Evolutionary conservation across 2,888 invertebrate genomes (phyloP).

Genomic region (Pyrgus malvae): DNA sequence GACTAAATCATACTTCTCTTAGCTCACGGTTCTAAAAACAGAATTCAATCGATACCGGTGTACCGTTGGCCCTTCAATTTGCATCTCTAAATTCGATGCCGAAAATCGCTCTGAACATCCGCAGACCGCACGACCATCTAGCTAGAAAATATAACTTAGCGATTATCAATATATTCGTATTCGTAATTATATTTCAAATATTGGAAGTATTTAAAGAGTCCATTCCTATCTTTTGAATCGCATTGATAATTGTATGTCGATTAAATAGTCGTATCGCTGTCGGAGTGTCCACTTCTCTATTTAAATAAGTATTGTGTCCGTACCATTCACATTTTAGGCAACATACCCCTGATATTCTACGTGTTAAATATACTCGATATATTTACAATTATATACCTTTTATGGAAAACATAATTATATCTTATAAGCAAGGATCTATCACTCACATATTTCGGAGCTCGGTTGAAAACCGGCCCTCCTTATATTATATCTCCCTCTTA

Average conservation of each 20-base stretch:
- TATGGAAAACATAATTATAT: conserved; percentile 31
- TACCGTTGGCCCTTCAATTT: conserved; percentile 7
- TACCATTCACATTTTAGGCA: conserved; percentile 46
- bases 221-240: conserved; percentile 48
- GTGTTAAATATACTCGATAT: conserved; percentile 10
- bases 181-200: conserved; percentile 26
- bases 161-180: conserved; percentile 22
- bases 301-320: conserved; percentile 54
- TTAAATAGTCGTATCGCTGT: conserved; percentile 54
- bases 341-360: conserved; percentile 19
- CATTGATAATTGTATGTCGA: conserved; percentile 44
- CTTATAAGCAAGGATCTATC: conserved; percentile 40
- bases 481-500: conserved; percentile 21
- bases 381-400: no score
- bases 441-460: conserved; percentile 26
- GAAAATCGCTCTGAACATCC: conserved; percentile 9
- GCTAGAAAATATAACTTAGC: conserved; percentile 11
- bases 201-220: conserved; percentile 49
- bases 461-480: conserved; percentile 30
- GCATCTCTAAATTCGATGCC: conserved; percentile 18
- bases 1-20: neutral
- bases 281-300: conserved; percentile 60
- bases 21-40: neutral
- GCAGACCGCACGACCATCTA: conserved; percentile 9
- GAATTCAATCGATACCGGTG: conserved; percentile 17